Evolutionary conservation across 2,797 vertebrate species (phyloP).

Genomic region (Erethizon dorsatum): DNA sequence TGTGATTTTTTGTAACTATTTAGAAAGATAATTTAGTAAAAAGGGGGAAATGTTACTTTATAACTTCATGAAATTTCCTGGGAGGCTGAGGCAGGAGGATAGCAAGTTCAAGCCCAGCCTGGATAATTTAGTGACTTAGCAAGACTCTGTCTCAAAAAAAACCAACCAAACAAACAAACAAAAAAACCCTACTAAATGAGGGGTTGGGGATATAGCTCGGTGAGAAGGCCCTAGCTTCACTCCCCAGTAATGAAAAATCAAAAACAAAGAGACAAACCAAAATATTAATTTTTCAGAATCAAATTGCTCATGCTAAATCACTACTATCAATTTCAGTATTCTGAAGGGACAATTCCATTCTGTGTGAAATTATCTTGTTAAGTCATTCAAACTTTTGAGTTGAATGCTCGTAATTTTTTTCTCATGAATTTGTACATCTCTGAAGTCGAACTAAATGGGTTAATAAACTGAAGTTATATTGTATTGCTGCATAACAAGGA

Average conservation of each 20-base stretch:
- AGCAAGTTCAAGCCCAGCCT: neutral
- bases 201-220: neutral
- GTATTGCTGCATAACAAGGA: neutral
- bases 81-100: neutral
- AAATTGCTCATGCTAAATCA: neutral
- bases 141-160: neutral
- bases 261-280: neutral
- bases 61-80: neutral
- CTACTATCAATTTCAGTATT: neutral
- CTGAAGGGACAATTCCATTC: neutral
- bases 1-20: constrained; percentile 5
- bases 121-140: neutral
- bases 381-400: constrained; percentile 1
- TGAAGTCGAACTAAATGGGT: constrained; percentile 18
- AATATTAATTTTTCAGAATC: constrained; percentile 38
- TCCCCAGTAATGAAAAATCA: neutral
- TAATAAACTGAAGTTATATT: neutral
- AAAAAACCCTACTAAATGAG: neutral
- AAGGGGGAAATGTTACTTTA: neutral
- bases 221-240: neutral
- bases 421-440: neutral
- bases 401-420: neutral
- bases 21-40: neutral
- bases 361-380: constrained; percentile 4
- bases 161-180: neutral